Percentiles rank a stretch among this genome's conserved stretches.
Evolutionary conservation across 2,113 vertebrate genomes (phyloP).

Genomic region (Pangasianodon hypophthalmus): DNA sequence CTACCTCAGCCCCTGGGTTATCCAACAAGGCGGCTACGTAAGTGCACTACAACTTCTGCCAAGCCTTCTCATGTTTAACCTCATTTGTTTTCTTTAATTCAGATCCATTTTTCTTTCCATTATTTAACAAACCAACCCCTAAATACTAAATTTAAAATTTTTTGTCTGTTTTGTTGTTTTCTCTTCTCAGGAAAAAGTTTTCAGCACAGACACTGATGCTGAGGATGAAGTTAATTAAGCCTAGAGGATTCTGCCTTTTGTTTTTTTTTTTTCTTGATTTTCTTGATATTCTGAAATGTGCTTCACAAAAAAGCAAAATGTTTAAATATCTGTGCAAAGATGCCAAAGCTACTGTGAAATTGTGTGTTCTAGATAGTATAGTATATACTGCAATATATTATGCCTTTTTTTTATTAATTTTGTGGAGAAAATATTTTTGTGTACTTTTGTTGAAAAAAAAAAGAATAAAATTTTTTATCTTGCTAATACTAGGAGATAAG

Average conservation of each 20-base stretch:
- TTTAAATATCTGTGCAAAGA: neutral
- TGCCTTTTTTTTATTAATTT: constrained; percentile 50
- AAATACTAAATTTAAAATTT: neutral
- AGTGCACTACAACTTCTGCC: constrained; percentile 44
- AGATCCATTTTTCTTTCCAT: neutral
- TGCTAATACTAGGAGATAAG: neutral
- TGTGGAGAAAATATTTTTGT: neutral
- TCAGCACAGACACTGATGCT: constrained; percentile 44
- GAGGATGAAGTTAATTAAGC: constrained; percentile 59
- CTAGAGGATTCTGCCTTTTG: neutral
- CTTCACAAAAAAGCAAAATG: neutral
- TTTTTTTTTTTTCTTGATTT: neutral
- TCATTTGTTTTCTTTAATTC: neutral
- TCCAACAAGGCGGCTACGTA: constrained; percentile 81
- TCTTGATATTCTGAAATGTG: neutral
- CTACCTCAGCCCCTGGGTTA: constrained; percentile 76
- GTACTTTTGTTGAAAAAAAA: neutral
- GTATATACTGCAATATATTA: neutral
- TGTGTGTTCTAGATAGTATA: neutral
- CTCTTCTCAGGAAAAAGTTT: constrained; percentile 60
- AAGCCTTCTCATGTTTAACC: too few relatives aligned
- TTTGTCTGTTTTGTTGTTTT: neutral
- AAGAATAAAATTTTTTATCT: neutral
- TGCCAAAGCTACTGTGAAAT: neutral
- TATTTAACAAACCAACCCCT: neutral